A percentile compares a stretch with the other conserved stretches of the same genome.
Conservation (phyloP, 1,140 invertebrate species). For the Ips typographus region DNA sequence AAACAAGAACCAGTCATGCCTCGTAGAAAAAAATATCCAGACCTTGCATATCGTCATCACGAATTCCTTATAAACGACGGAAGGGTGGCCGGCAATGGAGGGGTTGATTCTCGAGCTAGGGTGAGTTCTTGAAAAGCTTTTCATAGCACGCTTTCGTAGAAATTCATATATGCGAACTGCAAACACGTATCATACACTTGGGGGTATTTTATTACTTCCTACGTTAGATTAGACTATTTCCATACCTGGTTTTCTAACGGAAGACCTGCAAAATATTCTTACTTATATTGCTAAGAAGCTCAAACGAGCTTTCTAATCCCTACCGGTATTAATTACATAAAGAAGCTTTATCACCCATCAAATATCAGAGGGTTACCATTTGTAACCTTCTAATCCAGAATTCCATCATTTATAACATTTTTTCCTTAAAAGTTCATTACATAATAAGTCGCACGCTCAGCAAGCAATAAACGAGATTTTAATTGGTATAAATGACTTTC, state of each 20-base stretch:
- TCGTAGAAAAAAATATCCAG: conserved; percentile 82
- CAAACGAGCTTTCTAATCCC: neutral
- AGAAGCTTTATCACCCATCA: too few relatives aligned
- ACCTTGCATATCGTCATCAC: conserved; percentile 80
- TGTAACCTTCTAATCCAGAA: neutral
- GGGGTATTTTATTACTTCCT: too few relatives aligned
- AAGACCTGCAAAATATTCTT: conserved; percentile 18
- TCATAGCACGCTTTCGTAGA: conserved; percentile 29
- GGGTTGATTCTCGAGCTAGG: conserved; percentile 56
- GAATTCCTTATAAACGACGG: conserved; percentile 69
- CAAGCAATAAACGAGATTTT: neutral
- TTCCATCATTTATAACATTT: too few relatives aligned
- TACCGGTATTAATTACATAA: too few relatives aligned
- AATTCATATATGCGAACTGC: conserved; percentile 17
- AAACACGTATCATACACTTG: conserved; percentile 4
- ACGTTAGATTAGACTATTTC: neutral
- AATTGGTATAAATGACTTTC: neutral
- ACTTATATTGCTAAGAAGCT: conserved; percentile 3
- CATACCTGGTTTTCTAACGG: conserved; percentile 2
- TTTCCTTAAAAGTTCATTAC: neutral
- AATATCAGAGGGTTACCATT: neutral
- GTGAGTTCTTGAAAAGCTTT: conserved; percentile 49
- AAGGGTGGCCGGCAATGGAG: conserved; percentile 55
- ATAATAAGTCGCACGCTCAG: neutral
- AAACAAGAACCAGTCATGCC: conserved; percentile 78